Evolutionary conservation across 2,797 vertebrate genomes (phyloP).

Genomic region (Hoplostethus mediterraneus): DNA sequence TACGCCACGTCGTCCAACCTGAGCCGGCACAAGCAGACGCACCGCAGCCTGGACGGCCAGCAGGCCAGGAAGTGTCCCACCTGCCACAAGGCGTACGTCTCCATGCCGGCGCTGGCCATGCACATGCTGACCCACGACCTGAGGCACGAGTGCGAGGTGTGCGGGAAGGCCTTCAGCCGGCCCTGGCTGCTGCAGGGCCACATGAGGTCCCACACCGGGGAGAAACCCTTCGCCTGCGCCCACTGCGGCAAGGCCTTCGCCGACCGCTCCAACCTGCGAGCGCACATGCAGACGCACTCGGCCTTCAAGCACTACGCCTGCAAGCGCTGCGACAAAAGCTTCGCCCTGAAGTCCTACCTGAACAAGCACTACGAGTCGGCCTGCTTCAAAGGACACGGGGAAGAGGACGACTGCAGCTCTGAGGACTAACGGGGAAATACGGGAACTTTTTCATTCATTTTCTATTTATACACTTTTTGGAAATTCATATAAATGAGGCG

Average conservation of each 20-base stretch:
- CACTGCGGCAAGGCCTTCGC: constrained; percentile 94
- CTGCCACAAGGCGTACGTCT: constrained; percentile 91
- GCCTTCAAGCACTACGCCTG: constrained; percentile 94
- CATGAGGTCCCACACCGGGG: constrained; percentile 93
- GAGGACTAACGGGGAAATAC: constrained; percentile 55
- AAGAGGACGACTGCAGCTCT: constrained; percentile 73
- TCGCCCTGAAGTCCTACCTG: constrained; percentile 95
- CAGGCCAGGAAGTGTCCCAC: constrained; percentile 87
- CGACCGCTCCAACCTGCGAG: constrained; percentile 93
- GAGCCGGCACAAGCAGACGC: constrained; percentile 79
- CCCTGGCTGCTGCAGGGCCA: constrained; percentile 94
- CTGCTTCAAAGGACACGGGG: constrained; percentile 89
- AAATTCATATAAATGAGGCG: constrained; percentile 7
- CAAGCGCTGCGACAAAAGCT: constrained; percentile 92
- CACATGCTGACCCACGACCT: constrained; percentile 93
- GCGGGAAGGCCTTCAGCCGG: constrained; percentile 92
- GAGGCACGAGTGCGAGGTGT: constrained; percentile 91
- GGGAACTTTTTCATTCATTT: neutral
- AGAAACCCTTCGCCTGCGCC: constrained; percentile 93
- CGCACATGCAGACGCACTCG: constrained; percentile 96
- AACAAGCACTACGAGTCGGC: constrained; percentile 98
- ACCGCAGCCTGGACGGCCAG: constrained; percentile 75
- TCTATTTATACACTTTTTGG: constrained; percentile 37
- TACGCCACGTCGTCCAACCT: constrained; percentile 77
- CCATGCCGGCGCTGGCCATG: constrained; percentile 95